Evolutionary conservation across 2,113 vertebrate genomes (phyloP).

Genomic region (Orycteropus afer): DNA sequence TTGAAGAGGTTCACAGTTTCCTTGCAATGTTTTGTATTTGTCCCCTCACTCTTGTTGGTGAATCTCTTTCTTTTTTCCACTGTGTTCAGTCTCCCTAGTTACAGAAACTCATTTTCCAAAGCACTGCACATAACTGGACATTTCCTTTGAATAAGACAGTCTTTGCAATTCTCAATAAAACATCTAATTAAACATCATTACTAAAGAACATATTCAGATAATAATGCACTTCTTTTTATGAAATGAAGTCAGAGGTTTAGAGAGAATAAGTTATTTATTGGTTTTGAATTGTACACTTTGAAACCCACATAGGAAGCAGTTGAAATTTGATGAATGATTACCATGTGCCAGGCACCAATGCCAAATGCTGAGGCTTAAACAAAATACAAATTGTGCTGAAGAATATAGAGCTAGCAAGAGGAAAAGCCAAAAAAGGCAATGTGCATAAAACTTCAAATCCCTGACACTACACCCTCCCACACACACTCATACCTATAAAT

Average conservation of each 20-base stretch:
- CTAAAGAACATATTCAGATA: neutral
- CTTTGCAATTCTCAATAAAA: neutral
- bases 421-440: neutral
- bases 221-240: neutral
- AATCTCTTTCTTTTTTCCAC: neutral
- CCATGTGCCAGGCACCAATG: neutral
- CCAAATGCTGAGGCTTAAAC: neutral
- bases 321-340: neutral
- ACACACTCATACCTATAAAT: too few species aligned
- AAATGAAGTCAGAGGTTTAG: neutral
- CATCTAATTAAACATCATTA: neutral
- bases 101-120: neutral
- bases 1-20: neutral
- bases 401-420: neutral
- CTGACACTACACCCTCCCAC: neutral
- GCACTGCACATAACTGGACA: rapidly evolving
- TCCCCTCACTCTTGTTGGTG: neutral
- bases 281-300: neutral
- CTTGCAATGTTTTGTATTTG: neutral
- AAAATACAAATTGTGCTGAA: neutral
- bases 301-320: neutral
- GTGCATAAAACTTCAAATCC: neutral
- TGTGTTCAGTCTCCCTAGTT: too few species aligned
- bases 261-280: neutral
- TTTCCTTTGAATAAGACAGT: neutral